phyloP scores from a whole-genome alignment of 2,888 invertebrate genomes.

The Siphonodentalium dalli region DNA sequence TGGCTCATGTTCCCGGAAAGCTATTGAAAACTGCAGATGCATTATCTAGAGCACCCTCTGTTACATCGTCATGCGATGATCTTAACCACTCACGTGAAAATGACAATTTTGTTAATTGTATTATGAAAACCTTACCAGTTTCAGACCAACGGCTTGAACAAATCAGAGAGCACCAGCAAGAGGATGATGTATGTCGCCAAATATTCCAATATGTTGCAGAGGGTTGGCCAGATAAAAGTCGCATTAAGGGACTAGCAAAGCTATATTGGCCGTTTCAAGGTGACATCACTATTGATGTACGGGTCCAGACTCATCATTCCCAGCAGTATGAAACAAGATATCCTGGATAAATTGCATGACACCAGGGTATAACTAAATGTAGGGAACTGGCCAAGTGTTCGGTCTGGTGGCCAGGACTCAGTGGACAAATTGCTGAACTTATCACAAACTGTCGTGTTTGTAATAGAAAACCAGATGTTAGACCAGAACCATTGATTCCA shows the following conservation, averaged over 20 bases:
- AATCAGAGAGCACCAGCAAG: neutral
- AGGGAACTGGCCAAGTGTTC: slow-evolving; percentile 4
- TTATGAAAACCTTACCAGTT: slow-evolving; percentile 20
- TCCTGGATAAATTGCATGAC: slow-evolving; percentile 10
- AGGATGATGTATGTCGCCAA: slow-evolving; percentile 3
- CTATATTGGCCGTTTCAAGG: slow-evolving; percentile 4
- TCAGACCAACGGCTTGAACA: slow-evolving; percentile 20
- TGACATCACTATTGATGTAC: slow-evolving; percentile 2
- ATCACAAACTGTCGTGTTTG: slow-evolving; percentile 27
- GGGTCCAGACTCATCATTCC: slow-evolving; percentile 10
- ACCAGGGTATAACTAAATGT: slow-evolving; percentile 16
- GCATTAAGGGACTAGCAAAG: too few relatives aligned
- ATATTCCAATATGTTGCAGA: neutral
- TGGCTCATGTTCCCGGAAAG: slow-evolving; percentile 51
- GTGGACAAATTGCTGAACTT: neutral
- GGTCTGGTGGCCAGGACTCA: slow-evolving; percentile 19
- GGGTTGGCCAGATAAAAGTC: slow-evolving; percentile 7
- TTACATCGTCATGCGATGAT: slow-evolving; percentile 2
- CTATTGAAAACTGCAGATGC: slow-evolving; percentile 48
- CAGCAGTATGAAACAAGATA: neutral
- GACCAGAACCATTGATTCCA: slow-evolving; percentile 29
- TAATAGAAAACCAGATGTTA: slow-evolving; percentile 18
- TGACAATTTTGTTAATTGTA: slow-evolving; percentile 12
- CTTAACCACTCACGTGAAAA: slow-evolving; percentile 13
- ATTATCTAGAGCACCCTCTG: slow-evolving; percentile 32